Conservation (phyloP, 1,140 invertebrate species). For the Scaptodrosophila lebanonensis region DNA sequence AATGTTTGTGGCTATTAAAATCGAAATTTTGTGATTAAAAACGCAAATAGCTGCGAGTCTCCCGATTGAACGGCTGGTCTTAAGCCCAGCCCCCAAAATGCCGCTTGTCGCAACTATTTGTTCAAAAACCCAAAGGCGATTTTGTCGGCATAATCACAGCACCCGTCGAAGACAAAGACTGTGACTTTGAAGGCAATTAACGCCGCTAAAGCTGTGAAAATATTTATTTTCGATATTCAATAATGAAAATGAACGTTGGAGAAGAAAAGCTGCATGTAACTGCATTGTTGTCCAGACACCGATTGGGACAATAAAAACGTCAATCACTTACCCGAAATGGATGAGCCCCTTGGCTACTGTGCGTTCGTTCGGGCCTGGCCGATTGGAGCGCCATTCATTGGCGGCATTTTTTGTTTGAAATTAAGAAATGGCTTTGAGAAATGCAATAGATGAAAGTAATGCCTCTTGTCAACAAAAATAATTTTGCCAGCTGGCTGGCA, state of each 20-base stretch:
- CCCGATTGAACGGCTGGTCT: too few relatives aligned
- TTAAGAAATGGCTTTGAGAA: slow-evolving; percentile 15
- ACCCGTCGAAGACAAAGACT: too few relatives aligned
- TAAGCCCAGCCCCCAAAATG: too few relatives aligned
- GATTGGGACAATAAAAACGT: slow-evolving; percentile 22
- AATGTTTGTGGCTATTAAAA: slow-evolving; percentile 14
- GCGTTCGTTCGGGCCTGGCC: slow-evolving; percentile 23
- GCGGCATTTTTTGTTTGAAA: slow-evolving; percentile 47
- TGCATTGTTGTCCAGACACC: slow-evolving; percentile 2
- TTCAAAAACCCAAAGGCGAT: too few relatives aligned
- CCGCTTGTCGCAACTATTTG: too few relatives aligned
- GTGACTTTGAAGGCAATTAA: too few relatives aligned
- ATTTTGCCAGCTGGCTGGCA: too few relatives aligned
- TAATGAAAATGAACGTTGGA: slow-evolving; percentile 13
- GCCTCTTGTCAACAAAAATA: too few relatives aligned
- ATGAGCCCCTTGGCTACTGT: slow-evolving; percentile 37
- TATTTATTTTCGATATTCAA: slow-evolving; percentile 27
- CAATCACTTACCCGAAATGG: slow-evolving; percentile 32
- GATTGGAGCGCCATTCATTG: background rate
- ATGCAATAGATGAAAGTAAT: slow-evolving; percentile 58
- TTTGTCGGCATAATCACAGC: too few relatives aligned
- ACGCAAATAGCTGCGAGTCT: too few relatives aligned
- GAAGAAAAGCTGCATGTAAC: slow-evolving; percentile 30
- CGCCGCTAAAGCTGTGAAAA: slow-evolving; percentile 34
- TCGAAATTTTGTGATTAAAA: slow-evolving; percentile 1